These are phyloP conservation scores for Neoarius graeffei DNA, from an alignment of 2,113 vertebrate genomes.

Conservation along the genomic window DNA sequence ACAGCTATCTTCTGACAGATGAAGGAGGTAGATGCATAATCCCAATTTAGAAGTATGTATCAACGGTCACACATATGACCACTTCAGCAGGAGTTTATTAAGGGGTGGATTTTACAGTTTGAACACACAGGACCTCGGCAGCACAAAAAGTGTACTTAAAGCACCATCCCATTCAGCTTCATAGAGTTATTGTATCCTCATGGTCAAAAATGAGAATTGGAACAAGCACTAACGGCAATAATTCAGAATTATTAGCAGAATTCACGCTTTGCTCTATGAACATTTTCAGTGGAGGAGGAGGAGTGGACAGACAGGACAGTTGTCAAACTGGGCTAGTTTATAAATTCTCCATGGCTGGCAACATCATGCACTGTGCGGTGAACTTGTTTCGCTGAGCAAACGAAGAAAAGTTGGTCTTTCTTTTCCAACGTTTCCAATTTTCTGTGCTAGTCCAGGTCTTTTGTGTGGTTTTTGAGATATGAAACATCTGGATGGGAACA, in stretches of 20 bases:
- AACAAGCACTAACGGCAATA: background rate
- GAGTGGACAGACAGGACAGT: background rate
- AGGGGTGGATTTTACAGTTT: background rate
- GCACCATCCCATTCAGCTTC: background rate
- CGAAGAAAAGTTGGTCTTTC: background rate
- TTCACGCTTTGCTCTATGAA: background rate
- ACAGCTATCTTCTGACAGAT: background rate
- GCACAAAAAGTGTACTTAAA: background rate
- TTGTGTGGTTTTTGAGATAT: no score
- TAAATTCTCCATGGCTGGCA: background rate
- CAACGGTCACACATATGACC: background rate
- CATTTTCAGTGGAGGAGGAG: background rate
- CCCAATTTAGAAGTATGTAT: background rate
- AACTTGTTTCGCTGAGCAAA: background rate
- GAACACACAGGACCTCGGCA: background rate
- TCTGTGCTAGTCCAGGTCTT: no score
- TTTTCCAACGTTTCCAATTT: background rate
- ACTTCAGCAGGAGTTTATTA: background rate
- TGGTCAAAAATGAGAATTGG: background rate
- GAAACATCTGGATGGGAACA: no score
- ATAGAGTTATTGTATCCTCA: background rate
- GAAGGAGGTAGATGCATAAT: background rate
- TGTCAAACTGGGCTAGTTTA: background rate
- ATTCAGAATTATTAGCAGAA: background rate
- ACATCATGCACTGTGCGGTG: background rate